These are phyloP conservation scores for Chaetodon auriga DNA, from an alignment of 2,113 vertebrate genomes.

Conservation along the genomic window DNA sequence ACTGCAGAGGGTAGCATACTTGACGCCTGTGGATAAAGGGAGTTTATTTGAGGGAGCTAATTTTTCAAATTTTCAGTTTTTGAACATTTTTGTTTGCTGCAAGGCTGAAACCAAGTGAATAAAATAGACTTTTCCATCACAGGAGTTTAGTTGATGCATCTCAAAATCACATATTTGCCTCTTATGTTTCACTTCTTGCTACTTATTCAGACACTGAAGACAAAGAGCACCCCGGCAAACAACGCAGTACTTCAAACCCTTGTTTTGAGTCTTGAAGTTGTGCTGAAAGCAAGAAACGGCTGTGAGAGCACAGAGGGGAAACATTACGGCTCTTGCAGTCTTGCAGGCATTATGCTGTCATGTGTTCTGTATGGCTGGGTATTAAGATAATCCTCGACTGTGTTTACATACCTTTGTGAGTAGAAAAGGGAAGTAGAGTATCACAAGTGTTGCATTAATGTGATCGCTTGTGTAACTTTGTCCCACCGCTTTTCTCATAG, in stretches of 20 bases:
- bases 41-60: neutral
- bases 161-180: neutral
- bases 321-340: neutral
- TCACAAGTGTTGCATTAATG: conserved; percentile 32
- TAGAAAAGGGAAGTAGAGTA: conserved; percentile 40
- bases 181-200: neutral
- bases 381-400: conserved; percentile 72
- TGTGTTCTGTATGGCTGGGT: conserved; percentile 65
- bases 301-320: neutral
- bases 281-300: neutral
- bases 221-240: neutral
- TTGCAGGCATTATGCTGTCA: conserved; percentile 68
- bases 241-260: neutral
- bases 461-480: conserved; percentile 23
- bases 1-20: neutral
- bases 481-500: neutral
- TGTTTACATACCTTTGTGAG: conserved; percentile 58
- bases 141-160: neutral
- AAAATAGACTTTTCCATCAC: neutral
- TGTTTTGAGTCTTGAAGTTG: neutral
- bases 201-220: neutral
- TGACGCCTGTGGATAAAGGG: neutral
- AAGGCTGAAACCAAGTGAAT: neutral
- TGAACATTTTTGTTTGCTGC: neutral
- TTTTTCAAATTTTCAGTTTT: neutral